Conservation (phyloP, 2,797 vertebrate genomes). For the Pygocentrus nattereri region DNA sequence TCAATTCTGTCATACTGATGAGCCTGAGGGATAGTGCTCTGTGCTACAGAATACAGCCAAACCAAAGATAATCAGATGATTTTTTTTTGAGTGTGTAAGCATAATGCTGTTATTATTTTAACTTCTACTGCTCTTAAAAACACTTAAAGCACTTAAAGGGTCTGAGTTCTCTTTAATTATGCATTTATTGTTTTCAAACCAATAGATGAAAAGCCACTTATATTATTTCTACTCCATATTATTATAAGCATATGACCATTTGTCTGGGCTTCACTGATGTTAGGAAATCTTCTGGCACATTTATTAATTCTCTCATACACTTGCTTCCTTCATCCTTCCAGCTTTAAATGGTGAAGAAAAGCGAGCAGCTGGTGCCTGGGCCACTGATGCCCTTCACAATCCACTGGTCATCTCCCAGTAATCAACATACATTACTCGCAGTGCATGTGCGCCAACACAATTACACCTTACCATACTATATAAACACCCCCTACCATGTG, state of each 20-base stretch:
- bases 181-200: neutral
- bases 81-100: no score
- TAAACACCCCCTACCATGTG: constrained; percentile 57
- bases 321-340: neutral
- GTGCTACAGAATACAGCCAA: no score
- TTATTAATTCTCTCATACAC: constrained; percentile 4
- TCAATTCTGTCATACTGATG: no score
- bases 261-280: neutral
- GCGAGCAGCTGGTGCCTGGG: constrained; percentile 71
- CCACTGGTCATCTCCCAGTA: constrained; percentile 79
- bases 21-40: no score
- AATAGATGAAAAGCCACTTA: neutral
- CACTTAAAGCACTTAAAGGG: neutral
- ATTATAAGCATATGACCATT: neutral
- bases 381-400: constrained; percentile 84
- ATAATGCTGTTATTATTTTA: no score
- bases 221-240: neutral
- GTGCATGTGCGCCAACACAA: constrained; percentile 66
- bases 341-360: constrained; percentile 47
- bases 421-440: constrained; percentile 71
- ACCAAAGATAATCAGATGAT: no score
- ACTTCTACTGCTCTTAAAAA: no score
- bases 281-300: neutral
- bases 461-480: constrained; percentile 62
- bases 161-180: neutral